Evolutionary conservation across 1,140 invertebrate genomes (phyloP).

Genomic region (Platyura marginata): DNA sequence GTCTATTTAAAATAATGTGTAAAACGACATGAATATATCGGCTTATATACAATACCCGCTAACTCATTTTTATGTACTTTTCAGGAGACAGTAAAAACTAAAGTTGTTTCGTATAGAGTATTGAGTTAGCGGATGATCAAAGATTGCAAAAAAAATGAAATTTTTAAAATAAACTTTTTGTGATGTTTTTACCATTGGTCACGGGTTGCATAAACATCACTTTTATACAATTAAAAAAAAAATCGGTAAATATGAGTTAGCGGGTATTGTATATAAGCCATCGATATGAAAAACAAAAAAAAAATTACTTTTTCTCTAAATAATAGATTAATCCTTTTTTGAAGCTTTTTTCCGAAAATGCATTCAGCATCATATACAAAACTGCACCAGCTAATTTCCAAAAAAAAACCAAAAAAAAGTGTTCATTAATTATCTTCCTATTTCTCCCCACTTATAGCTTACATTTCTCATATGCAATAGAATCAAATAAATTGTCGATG

Average conservation of each 20-base stretch:
- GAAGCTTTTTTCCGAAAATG: neutral
- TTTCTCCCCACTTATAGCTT: slow-evolving; percentile 6
- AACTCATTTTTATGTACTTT: neutral
- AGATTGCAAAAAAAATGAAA: too few species aligned
- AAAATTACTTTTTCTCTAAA: neutral
- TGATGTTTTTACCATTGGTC: too few species aligned
- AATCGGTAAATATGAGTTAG: too few species aligned
- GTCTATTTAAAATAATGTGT: slow-evolving; percentile 18
- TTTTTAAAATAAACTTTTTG: neutral
- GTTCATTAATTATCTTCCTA: too few species aligned
- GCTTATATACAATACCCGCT: neutral
- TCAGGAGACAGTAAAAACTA: neutral
- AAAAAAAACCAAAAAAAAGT: slow-evolving; percentile 38
- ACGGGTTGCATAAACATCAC: too few species aligned
- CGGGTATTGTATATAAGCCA: too few species aligned
- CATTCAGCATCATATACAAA: slow-evolving; percentile 1
- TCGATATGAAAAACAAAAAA: too few species aligned
- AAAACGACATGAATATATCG: neutral
- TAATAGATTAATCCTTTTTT: neutral
- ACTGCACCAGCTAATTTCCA: slow-evolving; percentile 29
- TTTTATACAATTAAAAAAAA: too few species aligned
- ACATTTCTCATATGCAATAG: slow-evolving; percentile 56
- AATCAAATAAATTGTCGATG: slow-evolving; percentile 59
- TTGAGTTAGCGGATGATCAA: too few species aligned
- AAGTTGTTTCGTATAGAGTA: too few species aligned